Conservation (phyloP, 2,113 vertebrate species). For the Nansenia antarctica region DNA sequence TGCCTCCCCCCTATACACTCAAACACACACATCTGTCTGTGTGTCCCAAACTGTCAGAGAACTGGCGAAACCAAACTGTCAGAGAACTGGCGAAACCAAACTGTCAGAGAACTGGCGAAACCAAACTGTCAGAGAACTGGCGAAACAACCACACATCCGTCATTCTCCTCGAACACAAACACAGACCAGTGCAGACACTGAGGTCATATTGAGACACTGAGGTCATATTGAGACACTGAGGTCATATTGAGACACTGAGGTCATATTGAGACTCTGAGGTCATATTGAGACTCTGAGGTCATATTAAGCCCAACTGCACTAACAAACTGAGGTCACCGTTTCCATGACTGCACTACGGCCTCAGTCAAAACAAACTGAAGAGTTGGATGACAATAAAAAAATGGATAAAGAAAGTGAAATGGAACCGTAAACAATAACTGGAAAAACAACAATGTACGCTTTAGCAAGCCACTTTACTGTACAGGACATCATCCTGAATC, state of each 20-base stretch:
- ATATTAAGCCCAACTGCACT: too few species aligned
- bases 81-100: constrained; percentile 22
- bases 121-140: constrained; percentile 33
- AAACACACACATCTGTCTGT: constrained; percentile 30
- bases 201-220: too few species aligned
- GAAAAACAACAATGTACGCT: too few species aligned
- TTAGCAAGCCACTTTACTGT: too few species aligned
- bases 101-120: constrained; percentile 34
- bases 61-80: constrained; percentile 33
- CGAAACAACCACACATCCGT: constrained; percentile 26
- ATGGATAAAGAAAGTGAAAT: not conserved
- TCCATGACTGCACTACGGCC: not conserved
- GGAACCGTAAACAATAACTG: not conserved
- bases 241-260: too few species aligned
- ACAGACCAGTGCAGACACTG: not conserved
- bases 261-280: too few species aligned
- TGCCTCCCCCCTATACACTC: constrained; percentile 4
- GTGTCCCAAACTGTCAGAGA: constrained; percentile 42
- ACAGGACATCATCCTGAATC: too few species aligned
- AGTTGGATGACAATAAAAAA: not conserved
- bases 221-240: not conserved
- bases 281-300: too few species aligned
- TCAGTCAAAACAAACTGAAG: not conserved
- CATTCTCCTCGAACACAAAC: not conserved
- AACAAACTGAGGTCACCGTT: not conserved